Evolutionary conservation across 2,888 invertebrate genomes (phyloP).

Genomic region (Caradrina kadenii): DNA sequence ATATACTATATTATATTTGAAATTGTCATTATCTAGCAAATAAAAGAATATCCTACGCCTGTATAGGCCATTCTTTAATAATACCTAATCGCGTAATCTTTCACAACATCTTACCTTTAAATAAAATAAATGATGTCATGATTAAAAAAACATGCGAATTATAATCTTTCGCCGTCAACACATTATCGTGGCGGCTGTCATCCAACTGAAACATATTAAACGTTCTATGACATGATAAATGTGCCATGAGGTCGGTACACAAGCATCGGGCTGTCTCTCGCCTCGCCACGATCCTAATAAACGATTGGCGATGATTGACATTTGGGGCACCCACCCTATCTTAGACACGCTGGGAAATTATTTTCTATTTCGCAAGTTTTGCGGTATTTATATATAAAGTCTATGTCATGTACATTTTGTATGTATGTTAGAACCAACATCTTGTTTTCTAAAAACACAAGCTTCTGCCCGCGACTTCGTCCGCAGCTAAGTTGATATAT

Average conservation of each 20-base stretch:
- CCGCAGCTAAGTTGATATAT: too few relatives aligned
- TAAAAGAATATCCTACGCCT: background rate
- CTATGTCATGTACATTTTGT: background rate
- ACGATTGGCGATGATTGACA: constrained; percentile 87
- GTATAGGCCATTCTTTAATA: too few relatives aligned
- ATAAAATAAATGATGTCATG: constrained; percentile 51
- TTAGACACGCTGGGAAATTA: constrained; percentile 67
- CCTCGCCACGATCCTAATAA: constrained; percentile 82
- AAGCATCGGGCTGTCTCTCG: constrained; percentile 71
- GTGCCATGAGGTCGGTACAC: constrained; percentile 77
- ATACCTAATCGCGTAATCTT: background rate
- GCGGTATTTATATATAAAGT: background rate
- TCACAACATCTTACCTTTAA: background rate
- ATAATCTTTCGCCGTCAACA: constrained; percentile 71
- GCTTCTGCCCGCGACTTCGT: too few relatives aligned
- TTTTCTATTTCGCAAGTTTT: constrained; percentile 43
- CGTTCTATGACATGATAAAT: constrained; percentile 87
- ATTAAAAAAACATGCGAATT: constrained; percentile 67
- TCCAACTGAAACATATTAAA: constrained; percentile 87
- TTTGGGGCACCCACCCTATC: constrained; percentile 63
- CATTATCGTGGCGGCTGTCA: constrained; percentile 83
- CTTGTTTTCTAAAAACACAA: too few relatives aligned
- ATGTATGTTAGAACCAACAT: background rate
- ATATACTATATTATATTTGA: too few relatives aligned
- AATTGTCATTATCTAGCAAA: too few relatives aligned